Evolutionary conservation across 2,888 invertebrate genomes (phyloP).

Genomic region (Muscina levida): DNA sequence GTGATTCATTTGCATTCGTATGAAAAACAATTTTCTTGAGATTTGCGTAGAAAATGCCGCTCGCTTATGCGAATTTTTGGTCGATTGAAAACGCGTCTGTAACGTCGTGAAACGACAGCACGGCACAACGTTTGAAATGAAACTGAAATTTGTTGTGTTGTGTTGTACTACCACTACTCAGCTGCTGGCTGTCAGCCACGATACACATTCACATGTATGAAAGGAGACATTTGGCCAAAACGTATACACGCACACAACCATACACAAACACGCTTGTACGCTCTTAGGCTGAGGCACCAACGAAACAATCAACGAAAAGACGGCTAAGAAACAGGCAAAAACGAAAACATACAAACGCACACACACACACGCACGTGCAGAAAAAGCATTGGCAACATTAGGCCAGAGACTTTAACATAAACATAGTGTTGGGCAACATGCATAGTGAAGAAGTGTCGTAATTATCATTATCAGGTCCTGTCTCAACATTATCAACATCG

Average conservation of each 20-base stretch:
- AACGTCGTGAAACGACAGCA: slow-evolving; percentile 63
- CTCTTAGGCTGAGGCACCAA: slow-evolving; percentile 10
- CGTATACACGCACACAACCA: slow-evolving; percentile 39
- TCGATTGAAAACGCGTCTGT: slow-evolving; percentile 33
- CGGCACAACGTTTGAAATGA: slow-evolving; percentile 78
- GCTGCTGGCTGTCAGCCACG: slow-evolving; percentile 45
- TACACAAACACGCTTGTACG: too few relatives aligned
- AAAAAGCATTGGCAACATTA: slow-evolving; percentile 19
- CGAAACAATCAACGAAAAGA: slow-evolving; percentile 48
- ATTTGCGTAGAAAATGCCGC: slow-evolving; percentile 46
- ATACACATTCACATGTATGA: slow-evolving; percentile 59
- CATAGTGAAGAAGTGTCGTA: not conserved
- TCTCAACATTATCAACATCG: slow-evolving; percentile 10
- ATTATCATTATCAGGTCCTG: not conserved
- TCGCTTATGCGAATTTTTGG: slow-evolving; percentile 8
- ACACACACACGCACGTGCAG: not conserved
- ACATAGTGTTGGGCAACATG: slow-evolving; percentile 14
- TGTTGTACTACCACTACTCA: slow-evolving; percentile 40
- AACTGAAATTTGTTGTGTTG: slow-evolving; percentile 76
- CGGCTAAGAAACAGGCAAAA: slow-evolving; percentile 50
- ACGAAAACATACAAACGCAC: slow-evolving; percentile 39
- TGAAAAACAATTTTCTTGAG: slow-evolving; percentile 65
- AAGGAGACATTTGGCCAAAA: slow-evolving; percentile 26
- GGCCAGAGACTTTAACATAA: slow-evolving; percentile 22
- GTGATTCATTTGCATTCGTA: not conserved